Percentiles rank a stretch among this genome's conserved stretches.
These are phyloP conservation scores for Gopherus evgoodei DNA, from an alignment of 2,113 vertebrate species.

Conservation along the genomic window DNA sequence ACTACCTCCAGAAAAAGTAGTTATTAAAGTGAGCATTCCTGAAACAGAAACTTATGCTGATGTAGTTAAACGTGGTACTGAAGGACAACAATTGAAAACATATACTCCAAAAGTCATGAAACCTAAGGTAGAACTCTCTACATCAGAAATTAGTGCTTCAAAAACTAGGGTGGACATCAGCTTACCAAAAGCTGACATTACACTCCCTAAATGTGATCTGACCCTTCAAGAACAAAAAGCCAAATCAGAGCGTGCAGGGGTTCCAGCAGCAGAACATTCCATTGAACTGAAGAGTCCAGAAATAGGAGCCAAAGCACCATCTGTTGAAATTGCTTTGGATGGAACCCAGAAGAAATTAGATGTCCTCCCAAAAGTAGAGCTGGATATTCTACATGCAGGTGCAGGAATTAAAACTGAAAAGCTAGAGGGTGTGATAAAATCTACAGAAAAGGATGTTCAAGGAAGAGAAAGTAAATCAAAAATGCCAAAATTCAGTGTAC, in stretches of 20 bases:
- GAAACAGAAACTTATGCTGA: not conserved
- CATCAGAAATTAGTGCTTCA: not conserved
- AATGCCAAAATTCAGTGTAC: constrained; percentile 24
- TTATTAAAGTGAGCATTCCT: not conserved
- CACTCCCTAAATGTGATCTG: not conserved
- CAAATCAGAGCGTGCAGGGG: not conserved
- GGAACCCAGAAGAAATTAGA: not conserved
- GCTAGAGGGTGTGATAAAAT: not conserved
- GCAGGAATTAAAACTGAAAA: constrained; percentile 2
- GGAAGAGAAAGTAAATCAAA: constrained; percentile 27
- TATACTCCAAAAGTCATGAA: not conserved
- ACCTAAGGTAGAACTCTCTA: not conserved
- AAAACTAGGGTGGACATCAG: not conserved
- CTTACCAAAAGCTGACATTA: not conserved
- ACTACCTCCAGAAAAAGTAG: not conserved
- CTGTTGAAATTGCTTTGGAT: constrained; percentile 30
- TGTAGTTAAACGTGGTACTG: not conserved
- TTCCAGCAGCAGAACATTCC: not conserved
- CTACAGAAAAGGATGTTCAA: constrained; percentile 25
- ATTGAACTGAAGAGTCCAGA: constrained; percentile 4
- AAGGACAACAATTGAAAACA: not conserved
- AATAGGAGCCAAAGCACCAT: not conserved
- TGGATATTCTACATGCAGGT: not conserved
- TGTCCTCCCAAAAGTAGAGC: not conserved
- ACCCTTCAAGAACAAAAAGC: not conserved